Conservation (phyloP, 2,113 vertebrate species). For the Sclerurus mexicanus region DNA sequence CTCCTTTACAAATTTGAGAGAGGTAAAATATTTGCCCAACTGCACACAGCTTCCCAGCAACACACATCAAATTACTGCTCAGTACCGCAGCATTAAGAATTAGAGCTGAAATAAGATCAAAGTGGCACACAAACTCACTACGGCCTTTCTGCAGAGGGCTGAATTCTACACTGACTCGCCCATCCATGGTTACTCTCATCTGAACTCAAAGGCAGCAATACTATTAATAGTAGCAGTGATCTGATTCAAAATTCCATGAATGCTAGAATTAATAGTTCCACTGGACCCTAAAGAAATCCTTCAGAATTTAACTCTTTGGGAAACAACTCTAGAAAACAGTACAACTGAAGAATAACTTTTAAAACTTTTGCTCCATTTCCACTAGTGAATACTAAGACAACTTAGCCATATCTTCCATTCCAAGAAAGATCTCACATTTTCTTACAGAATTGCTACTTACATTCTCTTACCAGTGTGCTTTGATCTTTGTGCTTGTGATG, state of each 20-base stretch:
- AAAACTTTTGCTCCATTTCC: neutral
- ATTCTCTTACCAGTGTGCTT: neutral
- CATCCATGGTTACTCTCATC: neutral
- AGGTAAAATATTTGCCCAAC: neutral
- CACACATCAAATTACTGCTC: neutral
- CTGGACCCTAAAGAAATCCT: neutral
- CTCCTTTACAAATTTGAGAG: neutral
- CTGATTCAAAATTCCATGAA: neutral
- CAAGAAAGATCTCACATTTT: neutral
- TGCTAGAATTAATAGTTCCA: neutral
- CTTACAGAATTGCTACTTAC: neutral
- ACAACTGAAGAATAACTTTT: neutral
- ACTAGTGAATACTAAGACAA: neutral
- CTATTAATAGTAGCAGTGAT: accelerated
- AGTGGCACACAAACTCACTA: neutral
- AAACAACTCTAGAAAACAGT: neutral
- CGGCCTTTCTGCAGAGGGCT: neutral
- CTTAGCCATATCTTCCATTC: neutral
- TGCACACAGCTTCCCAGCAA: neutral
- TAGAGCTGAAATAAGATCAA: neutral
- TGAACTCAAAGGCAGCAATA: neutral
- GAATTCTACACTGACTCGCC: neutral
- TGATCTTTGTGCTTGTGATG: neutral
- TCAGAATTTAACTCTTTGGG: neutral
- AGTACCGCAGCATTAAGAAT: neutral